phyloP scores from a whole-genome alignment of 2,888 invertebrate species.

The Apamea sordens region DNA sequence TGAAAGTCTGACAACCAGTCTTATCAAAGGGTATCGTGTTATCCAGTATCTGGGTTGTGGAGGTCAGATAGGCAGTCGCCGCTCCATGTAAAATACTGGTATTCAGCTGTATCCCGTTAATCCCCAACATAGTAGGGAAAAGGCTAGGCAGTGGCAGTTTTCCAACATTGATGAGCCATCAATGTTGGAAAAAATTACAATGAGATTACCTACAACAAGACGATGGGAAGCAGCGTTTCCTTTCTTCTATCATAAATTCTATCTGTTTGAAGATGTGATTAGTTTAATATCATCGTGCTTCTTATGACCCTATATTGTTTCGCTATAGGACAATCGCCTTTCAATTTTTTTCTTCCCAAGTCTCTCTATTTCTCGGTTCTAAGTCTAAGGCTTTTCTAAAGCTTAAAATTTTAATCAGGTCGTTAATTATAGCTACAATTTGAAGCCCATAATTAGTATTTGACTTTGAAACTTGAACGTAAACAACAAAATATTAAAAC shows the following conservation, averaged over 20 bases:
- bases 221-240: background rate
- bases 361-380: background rate
- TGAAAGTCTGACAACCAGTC: background rate
- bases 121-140: background rate
- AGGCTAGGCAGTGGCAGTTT: no score
- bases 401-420: background rate
- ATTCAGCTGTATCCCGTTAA: background rate
- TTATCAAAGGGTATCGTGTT: background rate
- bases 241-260: background rate
- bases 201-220: background rate
- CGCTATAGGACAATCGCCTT: background rate
- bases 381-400: background rate
- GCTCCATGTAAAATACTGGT: background rate
- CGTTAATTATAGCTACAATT: background rate
- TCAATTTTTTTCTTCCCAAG: background rate
- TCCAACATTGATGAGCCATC: background rate
- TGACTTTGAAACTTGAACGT: slow-evolving; percentile 4
- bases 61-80: background rate
- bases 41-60: background rate
- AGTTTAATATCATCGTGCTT: background rate
- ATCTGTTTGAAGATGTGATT: background rate
- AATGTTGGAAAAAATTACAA: background rate
- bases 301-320: background rate
- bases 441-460: no score
- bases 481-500: slow-evolving; percentile 23